These are phyloP conservation scores for Gallinago solitaria DNA, from an alignment of 2,797 vertebrate species.

Conservation along the genomic window DNA sequence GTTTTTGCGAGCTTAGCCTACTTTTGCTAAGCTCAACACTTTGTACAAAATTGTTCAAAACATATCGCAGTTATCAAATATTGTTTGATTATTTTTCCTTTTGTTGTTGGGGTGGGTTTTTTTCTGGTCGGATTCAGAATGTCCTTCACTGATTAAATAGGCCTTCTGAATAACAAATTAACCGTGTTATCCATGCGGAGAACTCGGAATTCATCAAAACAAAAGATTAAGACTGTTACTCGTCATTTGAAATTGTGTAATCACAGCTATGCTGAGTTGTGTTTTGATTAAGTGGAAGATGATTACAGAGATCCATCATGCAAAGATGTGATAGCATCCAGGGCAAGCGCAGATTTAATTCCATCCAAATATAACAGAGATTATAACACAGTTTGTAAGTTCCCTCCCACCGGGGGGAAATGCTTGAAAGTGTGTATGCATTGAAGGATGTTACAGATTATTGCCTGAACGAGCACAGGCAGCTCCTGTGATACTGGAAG, in stretches of 20 bases:
- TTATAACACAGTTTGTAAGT: not conserved
- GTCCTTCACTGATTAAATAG: constrained; percentile 20
- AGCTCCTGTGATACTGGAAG: not conserved
- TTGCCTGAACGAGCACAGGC: not conserved
- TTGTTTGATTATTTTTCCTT: not conserved
- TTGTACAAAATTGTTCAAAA: not conserved
- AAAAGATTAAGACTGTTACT: not conserved
- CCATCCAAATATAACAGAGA: not conserved
- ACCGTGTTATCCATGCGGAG: not conserved
- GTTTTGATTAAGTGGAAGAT: constrained; percentile 47
- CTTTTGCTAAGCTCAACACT: not conserved
- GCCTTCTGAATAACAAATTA: constrained; percentile 32
- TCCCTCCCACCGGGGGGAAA: not conserved
- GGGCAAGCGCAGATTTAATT: not conserved
- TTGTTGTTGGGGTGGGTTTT: not conserved
- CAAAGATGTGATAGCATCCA: not conserved
- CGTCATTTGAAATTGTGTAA: constrained; percentile 36
- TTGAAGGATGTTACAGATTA: not conserved
- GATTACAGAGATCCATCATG: not conserved
- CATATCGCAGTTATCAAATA: not conserved
- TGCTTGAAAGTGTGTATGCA: not conserved
- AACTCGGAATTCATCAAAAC: constrained; percentile 30
- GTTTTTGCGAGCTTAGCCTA: not conserved
- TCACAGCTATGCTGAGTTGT: constrained; percentile 24
- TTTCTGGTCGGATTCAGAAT: not conserved